Base-by-base conservation (phyloP, 2,797 vertebrate genomes). In the Ptychadena robeensis region DNA sequence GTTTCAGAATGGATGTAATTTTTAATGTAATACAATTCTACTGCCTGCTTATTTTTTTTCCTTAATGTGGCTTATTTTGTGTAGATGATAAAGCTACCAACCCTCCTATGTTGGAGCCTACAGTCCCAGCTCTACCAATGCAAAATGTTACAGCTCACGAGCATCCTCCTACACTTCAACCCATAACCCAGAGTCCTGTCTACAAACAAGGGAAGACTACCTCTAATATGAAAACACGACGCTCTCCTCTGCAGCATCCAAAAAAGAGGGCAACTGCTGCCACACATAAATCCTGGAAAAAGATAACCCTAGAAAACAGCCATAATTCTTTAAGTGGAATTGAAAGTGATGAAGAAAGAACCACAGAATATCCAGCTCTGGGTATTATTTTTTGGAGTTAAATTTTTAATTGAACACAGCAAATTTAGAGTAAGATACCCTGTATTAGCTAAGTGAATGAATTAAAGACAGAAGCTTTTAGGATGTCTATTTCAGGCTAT, bases 241-340 rank as follows among this genome's bases (percentile, higher is more conserved):
- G 87, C 0, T 89, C 93, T n/a, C 48, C 89, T 1, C 90, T 92
- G 2, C 92, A 91, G 0, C 94, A 94, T 0, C 96, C 97, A 22
- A 96, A 97, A 48, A 94, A 96, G 4, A 94, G 96, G 68, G 97
- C 97, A 0, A 96, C 97, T 0, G 90, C 98, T 71, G 92, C 98
- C 64, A 98, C 98, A 85, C 98, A 94, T 89, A 99, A 98, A 88
- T 96, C 96, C 38, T 98, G 96, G 91, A 98, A 97, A 0, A 96
- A 97, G 11, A 91, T 93, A 25, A 93, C 87, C 0, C 88, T 91
- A 34, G 90, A 18, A 5, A 91, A 88, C 8, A 93, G 94, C 6
- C 91, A 91, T 86, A 93, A 91, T 73, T 91, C 91, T 85, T 88
- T 88, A 0, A 91, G 90, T 87, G 86, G 74, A 87, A 93, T 89